These are phyloP conservation scores for Hemithea aestivaria DNA, from an alignment of 2,888 invertebrate species.

Conservation along the genomic window DNA sequence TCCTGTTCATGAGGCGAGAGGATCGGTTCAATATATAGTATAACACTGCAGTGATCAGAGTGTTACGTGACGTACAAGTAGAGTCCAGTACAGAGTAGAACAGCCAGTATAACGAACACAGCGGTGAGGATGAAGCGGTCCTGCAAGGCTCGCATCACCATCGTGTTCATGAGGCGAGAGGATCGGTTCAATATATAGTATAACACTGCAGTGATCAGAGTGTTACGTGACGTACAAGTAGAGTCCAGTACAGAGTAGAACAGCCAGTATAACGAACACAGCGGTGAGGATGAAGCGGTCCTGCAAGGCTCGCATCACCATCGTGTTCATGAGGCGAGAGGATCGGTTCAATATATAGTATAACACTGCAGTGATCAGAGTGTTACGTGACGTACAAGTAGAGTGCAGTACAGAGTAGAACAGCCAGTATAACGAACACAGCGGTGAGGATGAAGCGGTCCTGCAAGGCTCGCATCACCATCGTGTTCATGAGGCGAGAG, in stretches of 20 bases:
- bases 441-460: slow-evolving; percentile 86
- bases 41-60: too few relatives aligned
- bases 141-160: slow-evolving; percentile 89
- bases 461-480: slow-evolving; percentile 89
- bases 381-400: too few relatives aligned
- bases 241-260: slow-evolving; percentile 79
- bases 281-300: slow-evolving; percentile 86
- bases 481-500: slow-evolving; percentile 87
- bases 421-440: slow-evolving; percentile 82
- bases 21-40: slow-evolving; percentile 91
- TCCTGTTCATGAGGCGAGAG: slow-evolving; percentile 87
- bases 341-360: slow-evolving; percentile 91
- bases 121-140: slow-evolving; percentile 86
- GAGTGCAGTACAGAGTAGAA: slow-evolving; percentile 79
- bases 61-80: too few relatives aligned
- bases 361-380: too few relatives aligned
- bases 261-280: slow-evolving; percentile 82
- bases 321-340: slow-evolving; percentile 87
- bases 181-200: slow-evolving; percentile 91
- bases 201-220: too few relatives aligned
- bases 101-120: slow-evolving; percentile 82
- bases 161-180: slow-evolving; percentile 87
- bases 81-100: slow-evolving; percentile 79
- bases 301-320: slow-evolving; percentile 89
- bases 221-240: too few relatives aligned